Evolutionary conservation across 2,797 vertebrate genomes (phyloP).

Genomic region (Phyllotis vaccarum): DNA sequence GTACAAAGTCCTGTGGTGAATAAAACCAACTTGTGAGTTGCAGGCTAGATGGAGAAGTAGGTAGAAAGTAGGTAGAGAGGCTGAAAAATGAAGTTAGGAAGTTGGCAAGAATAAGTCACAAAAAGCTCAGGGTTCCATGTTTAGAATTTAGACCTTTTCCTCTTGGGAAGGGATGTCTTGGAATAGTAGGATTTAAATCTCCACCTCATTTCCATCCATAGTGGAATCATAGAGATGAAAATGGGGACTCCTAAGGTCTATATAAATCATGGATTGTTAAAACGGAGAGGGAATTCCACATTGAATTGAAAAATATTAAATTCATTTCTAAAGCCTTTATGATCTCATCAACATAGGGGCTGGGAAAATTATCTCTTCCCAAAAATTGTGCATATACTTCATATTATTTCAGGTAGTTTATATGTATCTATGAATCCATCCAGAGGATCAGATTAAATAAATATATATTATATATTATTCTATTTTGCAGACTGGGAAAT

Average conservation of each 20-base stretch:
- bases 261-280: neutral
- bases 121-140: neutral
- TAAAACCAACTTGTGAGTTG: neutral
- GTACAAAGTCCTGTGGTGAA: neutral
- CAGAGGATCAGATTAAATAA: neutral
- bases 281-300: neutral
- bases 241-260: neutral
- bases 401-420: slow-evolving; percentile 51
- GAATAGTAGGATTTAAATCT: slow-evolving; percentile 21
- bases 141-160: slow-evolving; percentile 26
- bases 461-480: neutral
- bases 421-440: neutral
- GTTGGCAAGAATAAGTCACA: neutral
- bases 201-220: slow-evolving; percentile 41
- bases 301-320: neutral
- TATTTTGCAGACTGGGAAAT: slow-evolving; percentile 52
- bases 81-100: neutral
- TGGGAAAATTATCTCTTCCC: neutral
- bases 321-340: slow-evolving; percentile 38
- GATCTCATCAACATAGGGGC: neutral
- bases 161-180: neutral
- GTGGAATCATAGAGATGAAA: slow-evolving; percentile 33
- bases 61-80: neutral
- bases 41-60: neutral
- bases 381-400: neutral